A percentile compares a stretch with the other conserved stretches of the same genome.
These are phyloP conservation scores for Steromphala cineraria DNA, from an alignment of 2,888 invertebrate genomes.

Conservation along the genomic window DNA sequence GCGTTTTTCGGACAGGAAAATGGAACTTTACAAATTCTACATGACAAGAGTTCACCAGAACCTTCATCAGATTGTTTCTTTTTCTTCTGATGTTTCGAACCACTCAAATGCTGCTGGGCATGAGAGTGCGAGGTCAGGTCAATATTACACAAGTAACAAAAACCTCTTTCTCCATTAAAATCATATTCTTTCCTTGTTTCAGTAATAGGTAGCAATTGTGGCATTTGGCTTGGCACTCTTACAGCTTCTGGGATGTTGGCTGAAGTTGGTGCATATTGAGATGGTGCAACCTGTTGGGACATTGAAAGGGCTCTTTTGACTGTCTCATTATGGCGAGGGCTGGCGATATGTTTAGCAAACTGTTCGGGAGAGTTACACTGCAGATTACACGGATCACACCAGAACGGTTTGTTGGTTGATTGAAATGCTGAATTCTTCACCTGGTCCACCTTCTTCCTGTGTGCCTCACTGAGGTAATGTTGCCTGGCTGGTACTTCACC, in stretches of 20 bases:
- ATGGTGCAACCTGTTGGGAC: background rate
- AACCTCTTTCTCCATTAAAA: conserved; percentile 41
- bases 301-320: conserved; percentile 20
- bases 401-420: conserved; percentile 3
- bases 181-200: conserved; percentile 25
- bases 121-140: conserved; percentile 40
- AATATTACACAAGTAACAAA: conserved; percentile 44
- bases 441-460: conserved; percentile 39
- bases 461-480: conserved; percentile 48
- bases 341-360: conserved; percentile 35
- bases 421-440: background rate
- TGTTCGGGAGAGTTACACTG: conserved; percentile 39
- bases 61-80: background rate
- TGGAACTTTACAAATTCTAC: conserved; percentile 45
- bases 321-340: conserved; percentile 46
- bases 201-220: background rate
- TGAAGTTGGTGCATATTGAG: background rate
- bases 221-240: background rate
- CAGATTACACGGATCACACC: conserved; percentile 41
- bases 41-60: conserved; percentile 29
- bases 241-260: background rate
- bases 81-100: conserved; percentile 44
- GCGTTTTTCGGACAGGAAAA: conserved; percentile 46
- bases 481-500: conserved; percentile 48
- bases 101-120: conserved; percentile 38